phyloP scores from a whole-genome alignment of 2,888 invertebrate genomes.

The Cryptus viduatorius region DNA sequence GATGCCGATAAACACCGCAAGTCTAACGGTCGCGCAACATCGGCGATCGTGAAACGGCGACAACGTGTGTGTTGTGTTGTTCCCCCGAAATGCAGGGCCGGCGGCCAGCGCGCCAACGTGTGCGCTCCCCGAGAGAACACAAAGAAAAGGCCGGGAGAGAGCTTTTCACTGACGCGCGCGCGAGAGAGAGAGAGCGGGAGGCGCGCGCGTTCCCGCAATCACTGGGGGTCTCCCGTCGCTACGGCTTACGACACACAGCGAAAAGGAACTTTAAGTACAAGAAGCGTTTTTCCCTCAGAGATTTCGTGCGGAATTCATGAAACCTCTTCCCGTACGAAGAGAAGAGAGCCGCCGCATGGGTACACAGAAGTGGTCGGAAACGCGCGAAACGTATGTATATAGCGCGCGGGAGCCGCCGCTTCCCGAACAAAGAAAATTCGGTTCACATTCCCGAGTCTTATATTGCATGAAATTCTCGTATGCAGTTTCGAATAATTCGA shows the following conservation, averaged over 20 bases:
- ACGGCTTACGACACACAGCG: too few species aligned
- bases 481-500: background rate
- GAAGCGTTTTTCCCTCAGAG: background rate
- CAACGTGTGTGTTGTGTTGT: conserved; percentile 5
- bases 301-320: conserved; percentile 48
- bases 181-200: conserved; percentile 13
- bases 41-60: conserved; percentile 40
- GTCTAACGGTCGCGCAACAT: conserved; percentile 19
- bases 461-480: background rate
- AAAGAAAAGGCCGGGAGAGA: conserved; percentile 39
- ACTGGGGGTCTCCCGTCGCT: conserved; percentile 17
- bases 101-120: conserved; percentile 15
- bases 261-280: background rate
- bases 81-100: background rate
- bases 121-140: conserved; percentile 19
- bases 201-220: conserved; percentile 43
- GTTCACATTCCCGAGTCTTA: background rate
- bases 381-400: conserved; percentile 25
- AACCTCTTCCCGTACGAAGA: conserved; percentile 51
- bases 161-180: conserved; percentile 40
- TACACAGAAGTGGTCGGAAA: conserved; percentile 21
- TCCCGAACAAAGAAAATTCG: conserved; percentile 47
- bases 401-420: conserved; percentile 39
- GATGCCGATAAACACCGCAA: background rate
- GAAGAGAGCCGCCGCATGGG: background rate